Percentiles rank a stretch among this genome's conserved stretches.
Conservation (phyloP, 2,797 vertebrate species). For the Holocentrus rufus region DNA sequence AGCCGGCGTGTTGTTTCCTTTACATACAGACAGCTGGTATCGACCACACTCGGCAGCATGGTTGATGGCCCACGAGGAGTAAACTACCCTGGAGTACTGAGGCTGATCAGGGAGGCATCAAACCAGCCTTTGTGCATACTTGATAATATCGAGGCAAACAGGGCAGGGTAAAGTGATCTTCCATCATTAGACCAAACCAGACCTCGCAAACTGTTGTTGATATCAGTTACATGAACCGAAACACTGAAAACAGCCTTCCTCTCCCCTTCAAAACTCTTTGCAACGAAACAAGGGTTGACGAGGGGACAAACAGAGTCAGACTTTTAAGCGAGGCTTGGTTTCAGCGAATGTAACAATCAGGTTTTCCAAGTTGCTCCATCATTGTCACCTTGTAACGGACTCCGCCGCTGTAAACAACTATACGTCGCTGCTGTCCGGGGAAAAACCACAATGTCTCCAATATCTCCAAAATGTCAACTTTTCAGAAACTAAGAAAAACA, state of each 20-base stretch:
- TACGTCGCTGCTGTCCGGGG: neutral
- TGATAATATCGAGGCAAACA: conserved; percentile 17
- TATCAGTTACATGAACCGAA: conserved; percentile 63
- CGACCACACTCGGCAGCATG: neutral
- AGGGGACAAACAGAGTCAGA: conserved; percentile 14
- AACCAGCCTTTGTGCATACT: conserved; percentile 29
- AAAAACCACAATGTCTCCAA: no score
- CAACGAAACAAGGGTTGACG: conserved; percentile 32
- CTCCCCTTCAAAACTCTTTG: conserved; percentile 11
- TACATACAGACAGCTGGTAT: neutral
- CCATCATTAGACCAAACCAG: conserved; percentile 19
- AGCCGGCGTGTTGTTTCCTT: neutral
- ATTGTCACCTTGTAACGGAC: conserved; percentile 45
- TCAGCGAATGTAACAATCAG: conserved; percentile 19
- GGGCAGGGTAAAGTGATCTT: conserved; percentile 50
- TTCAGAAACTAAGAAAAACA: no score
- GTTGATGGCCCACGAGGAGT: conserved; percentile 10
- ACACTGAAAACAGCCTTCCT: neutral
- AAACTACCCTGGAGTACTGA: conserved; percentile 17
- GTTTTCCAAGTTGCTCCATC: conserved; percentile 34
- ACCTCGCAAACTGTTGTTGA: conserved; percentile 41
- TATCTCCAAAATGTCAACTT: no score
- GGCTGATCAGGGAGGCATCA: conserved; percentile 45
- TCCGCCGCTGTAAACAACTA: conserved; percentile 36
- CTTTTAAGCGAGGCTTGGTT: conserved; percentile 16